Percentiles rank a stretch among this genome's conserved stretches.
phyloP scores from a whole-genome alignment of 2,797 vertebrate genomes.

The Rhincodon typus region DNA sequence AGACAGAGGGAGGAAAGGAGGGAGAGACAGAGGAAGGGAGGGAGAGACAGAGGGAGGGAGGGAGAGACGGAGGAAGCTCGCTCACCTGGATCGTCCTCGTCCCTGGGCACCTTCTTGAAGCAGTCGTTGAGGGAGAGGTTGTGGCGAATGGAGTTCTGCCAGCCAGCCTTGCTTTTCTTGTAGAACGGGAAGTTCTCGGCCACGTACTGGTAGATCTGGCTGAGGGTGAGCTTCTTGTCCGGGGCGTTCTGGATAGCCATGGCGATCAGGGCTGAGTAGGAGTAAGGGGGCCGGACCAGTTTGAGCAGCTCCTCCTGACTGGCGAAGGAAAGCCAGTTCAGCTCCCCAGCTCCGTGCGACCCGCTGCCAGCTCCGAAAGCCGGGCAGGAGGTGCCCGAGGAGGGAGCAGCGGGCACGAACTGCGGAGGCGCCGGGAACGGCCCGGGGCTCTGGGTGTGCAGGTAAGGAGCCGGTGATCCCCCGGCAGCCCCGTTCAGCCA shows the following conservation, averaged over 20 bases:
- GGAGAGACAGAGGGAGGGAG: too few relatives aligned
- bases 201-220: constrained; percentile 94
- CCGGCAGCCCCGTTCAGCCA: constrained; percentile 70
- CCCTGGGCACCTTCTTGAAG: constrained; percentile 90
- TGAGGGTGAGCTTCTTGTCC: constrained; percentile 87
- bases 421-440: constrained; percentile 64
- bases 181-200: constrained; percentile 96
- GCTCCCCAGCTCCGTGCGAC: constrained; percentile 44
- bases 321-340: constrained; percentile 85
- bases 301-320: constrained; percentile 92
- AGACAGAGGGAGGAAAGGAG: too few relatives aligned
- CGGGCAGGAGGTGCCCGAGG: constrained; percentile 27
- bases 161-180: constrained; percentile 92
- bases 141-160: constrained; percentile 95
- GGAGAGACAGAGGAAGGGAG: too few relatives aligned
- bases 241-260: constrained; percentile 96
- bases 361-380: constrained; percentile 63
- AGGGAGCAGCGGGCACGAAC: too few relatives aligned
- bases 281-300: constrained; percentile 91
- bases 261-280: constrained; percentile 94
- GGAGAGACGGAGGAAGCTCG: background rate
- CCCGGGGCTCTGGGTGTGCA: constrained; percentile 64
- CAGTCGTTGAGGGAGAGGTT: constrained; percentile 90
- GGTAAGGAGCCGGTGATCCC: constrained; percentile 72
- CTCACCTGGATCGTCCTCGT: constrained; percentile 94